These are phyloP conservation scores for Lathronympha strigana DNA, from an alignment of 2,888 invertebrate genomes.

Conservation along the genomic window DNA sequence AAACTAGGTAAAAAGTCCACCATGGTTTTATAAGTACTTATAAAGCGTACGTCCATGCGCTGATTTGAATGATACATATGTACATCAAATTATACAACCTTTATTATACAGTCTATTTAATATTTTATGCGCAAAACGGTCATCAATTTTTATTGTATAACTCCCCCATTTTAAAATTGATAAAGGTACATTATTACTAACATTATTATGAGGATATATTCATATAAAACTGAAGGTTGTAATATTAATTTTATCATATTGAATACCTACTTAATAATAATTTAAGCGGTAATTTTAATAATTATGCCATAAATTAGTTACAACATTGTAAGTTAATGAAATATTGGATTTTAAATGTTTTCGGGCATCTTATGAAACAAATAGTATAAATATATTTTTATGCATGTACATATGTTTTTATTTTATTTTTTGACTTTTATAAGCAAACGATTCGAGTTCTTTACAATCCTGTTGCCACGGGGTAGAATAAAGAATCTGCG, in stretches of 20 bases:
- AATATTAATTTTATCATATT: neutral
- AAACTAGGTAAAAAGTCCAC: no score
- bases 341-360: neutral
- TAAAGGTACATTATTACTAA: neutral
- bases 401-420: constrained; percentile 5
- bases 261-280: constrained; percentile 10
- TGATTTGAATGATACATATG: no score
- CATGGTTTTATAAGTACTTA: no score
- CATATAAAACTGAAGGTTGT: constrained; percentile 4
- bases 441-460: neutral
- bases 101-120: no score
- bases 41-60: no score
- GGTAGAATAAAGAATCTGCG: no score
- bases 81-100: no score
- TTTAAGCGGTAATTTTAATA: constrained; percentile 25
- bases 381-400: constrained; percentile 9
- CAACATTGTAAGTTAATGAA: constrained; percentile 10
- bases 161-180: no score
- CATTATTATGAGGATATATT: neutral
- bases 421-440: neutral
- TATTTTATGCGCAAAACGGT: no score
- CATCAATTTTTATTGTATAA: no score
- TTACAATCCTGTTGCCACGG: no score
- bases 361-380: constrained; percentile 1
- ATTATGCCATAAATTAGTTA: constrained; percentile 32